phyloP scores from a whole-genome alignment of 2,797 vertebrate genomes.

The Mionectes olivaceus region DNA sequence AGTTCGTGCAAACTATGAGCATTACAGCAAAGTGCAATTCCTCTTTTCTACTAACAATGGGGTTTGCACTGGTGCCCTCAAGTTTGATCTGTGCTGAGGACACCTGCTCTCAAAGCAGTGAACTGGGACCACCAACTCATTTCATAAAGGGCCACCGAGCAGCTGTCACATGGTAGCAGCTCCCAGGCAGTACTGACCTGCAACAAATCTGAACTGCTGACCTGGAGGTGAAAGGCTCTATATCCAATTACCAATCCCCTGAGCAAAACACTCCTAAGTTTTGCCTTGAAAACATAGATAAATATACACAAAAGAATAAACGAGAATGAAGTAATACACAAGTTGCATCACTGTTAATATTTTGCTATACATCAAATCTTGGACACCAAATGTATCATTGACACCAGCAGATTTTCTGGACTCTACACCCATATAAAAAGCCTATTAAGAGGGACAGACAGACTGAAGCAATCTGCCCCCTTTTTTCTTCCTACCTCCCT shows the following conservation, averaged over 20 bases:
- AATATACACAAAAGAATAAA: background rate
- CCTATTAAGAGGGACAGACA: background rate
- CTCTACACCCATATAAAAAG: background rate
- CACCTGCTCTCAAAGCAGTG: slow-evolving; percentile 66
- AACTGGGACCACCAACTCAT: slow-evolving; percentile 53
- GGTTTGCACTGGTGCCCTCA: slow-evolving; percentile 13
- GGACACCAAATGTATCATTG: background rate
- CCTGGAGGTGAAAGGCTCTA: slow-evolving; percentile 66
- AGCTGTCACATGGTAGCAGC: slow-evolving; percentile 60
- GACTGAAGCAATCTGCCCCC: background rate
- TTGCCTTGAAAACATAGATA: background rate
- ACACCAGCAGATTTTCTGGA: background rate
- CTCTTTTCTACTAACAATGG: background rate
- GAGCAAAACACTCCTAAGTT: background rate
- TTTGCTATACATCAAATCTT: background rate
- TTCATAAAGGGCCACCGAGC: slow-evolving; percentile 48
- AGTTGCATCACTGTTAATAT: background rate
- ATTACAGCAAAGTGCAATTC: background rate
- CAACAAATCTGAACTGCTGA: slow-evolving; percentile 67
- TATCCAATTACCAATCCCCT: slow-evolving; percentile 62
- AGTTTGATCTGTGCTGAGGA: slow-evolving; percentile 33
- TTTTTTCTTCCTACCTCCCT: background rate
- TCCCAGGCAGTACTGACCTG: slow-evolving; percentile 65
- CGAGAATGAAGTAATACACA: background rate
- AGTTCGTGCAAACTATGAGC: background rate